Conservation (phyloP, 2,113 vertebrate species). For the Leuciscus idus region DNA sequence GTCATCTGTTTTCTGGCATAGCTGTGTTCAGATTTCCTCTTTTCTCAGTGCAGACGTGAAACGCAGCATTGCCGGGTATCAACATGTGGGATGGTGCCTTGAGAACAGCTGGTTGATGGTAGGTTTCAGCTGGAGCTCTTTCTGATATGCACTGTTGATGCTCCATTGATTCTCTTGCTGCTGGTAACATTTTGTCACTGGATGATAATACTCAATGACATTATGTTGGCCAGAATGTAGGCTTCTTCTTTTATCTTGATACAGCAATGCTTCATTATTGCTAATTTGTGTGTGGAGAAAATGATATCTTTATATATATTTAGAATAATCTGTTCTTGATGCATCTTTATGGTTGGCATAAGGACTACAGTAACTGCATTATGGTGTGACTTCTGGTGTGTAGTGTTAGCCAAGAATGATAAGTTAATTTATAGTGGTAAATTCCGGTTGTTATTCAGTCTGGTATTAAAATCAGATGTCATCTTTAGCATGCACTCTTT, state of each 20-base stretch:
- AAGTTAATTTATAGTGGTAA: background rate
- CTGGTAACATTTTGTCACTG: background rate
- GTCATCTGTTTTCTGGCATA: constrained; percentile 23
- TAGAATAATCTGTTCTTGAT: background rate
- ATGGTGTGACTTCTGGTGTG: background rate
- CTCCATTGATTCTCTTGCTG: constrained; percentile 12
- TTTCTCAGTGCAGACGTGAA: background rate
- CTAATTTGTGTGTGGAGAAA: background rate
- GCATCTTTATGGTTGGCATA: background rate
- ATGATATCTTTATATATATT: background rate
- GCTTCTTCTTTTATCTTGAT: background rate
- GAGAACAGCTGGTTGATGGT: constrained; percentile 39
- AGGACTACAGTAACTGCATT: background rate
- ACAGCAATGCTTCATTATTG: background rate
- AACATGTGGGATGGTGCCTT: constrained; percentile 24
- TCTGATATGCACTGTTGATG: background rate
- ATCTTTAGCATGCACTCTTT: background rate
- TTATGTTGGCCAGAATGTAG: background rate
- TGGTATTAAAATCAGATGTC: background rate
- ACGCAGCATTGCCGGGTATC: constrained; percentile 1
- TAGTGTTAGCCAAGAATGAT: background rate
- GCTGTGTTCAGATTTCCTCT: background rate
- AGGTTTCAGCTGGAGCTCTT: constrained; percentile 20
- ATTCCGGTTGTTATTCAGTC: background rate
- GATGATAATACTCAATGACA: background rate